These are phyloP conservation scores for Balaeniceps rex DNA, from an alignment of 2,113 vertebrate genomes.

Conservation along the genomic window DNA sequence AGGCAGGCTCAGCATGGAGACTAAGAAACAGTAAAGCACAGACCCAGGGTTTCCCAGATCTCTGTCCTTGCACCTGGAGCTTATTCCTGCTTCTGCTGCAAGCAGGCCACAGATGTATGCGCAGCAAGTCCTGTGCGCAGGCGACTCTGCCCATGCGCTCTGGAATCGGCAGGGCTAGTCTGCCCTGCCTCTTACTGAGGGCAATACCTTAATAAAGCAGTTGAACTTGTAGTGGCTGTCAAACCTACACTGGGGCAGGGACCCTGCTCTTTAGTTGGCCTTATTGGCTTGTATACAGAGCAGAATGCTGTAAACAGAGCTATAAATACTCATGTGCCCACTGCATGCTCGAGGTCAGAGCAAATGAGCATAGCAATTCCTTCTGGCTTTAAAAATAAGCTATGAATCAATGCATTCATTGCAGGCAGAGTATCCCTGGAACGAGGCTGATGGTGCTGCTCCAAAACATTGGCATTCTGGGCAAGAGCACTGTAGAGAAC, in stretches of 20 bases:
- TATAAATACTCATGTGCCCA: constrained; percentile 46
- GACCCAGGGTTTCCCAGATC: neutral
- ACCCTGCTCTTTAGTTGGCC: neutral
- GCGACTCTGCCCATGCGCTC: neutral
- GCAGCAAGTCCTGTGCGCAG: neutral
- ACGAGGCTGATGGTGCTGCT: neutral
- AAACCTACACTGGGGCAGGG: neutral
- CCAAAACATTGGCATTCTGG: neutral
- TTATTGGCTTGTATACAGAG: neutral
- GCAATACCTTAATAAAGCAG: neutral
- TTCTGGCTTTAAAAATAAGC: constrained; percentile 48
- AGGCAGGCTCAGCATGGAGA: neutral
- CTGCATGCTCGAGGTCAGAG: constrained; percentile 19
- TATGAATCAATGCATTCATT: constrained; percentile 39
- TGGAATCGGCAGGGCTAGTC: neutral
- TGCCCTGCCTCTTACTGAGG: neutral
- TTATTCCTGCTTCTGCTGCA: neutral
- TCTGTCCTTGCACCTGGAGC: neutral
- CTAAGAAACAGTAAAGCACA: neutral
- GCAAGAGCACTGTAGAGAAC: neutral
- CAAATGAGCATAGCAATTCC: constrained; percentile 11
- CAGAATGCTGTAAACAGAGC: constrained; percentile 32
- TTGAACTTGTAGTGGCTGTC: neutral
- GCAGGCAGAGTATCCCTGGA: neutral
- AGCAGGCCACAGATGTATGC: neutral